Evolutionary conservation across 1,140 invertebrate species (phyloP), one percentile per base, ranked within the genome.

Genomic region (Eubasilissa regina): DNA sequence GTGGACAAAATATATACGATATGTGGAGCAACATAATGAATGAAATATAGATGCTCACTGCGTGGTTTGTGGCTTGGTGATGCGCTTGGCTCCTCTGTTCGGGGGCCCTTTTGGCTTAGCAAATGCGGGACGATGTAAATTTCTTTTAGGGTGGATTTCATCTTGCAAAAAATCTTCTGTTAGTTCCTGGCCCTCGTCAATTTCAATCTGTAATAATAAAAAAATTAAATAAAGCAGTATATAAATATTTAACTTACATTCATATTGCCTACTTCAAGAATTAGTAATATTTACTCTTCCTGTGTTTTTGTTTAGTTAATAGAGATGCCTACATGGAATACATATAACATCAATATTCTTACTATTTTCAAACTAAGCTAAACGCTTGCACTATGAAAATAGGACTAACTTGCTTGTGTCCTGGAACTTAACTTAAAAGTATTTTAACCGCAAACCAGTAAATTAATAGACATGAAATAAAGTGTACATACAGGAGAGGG

Each of bases 61-160:
- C 11, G 85, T 82, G 70, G 85, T 64, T 81, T 92, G 92, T 35
- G 93, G 85, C 89, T 95, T 96, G 70, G 96, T 97, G 79, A 98
- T 91, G 79, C 97, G 91, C 88, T 96, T 97, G 9, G 96, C 96
- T 58, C 97, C 97, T 84, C 97, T 90, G 84, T 95, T 95, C 4
- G 96, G 95, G 81, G 97, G 97, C 48, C 97, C 97, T 89, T 97
- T 98, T 11, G 97, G 97, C 89, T 98, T 98, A 35, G 95, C 95
- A 91, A 99, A 99, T 83, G 97, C 96, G 44, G 95, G 95, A 83
- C 94, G 92, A 86, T 97, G 94, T 58, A 97, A 91, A 87, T 95
- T 97, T 84, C 95, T 94, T 87, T 96, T 97, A 9, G 98, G 98
- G 90, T 99, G 97, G 78, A 99, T 91, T 89, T 99, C 97, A 83